These are phyloP conservation scores for Adineta ricciae DNA, from an alignment of 2,888 invertebrate species.

Conservation along the genomic window DNA sequence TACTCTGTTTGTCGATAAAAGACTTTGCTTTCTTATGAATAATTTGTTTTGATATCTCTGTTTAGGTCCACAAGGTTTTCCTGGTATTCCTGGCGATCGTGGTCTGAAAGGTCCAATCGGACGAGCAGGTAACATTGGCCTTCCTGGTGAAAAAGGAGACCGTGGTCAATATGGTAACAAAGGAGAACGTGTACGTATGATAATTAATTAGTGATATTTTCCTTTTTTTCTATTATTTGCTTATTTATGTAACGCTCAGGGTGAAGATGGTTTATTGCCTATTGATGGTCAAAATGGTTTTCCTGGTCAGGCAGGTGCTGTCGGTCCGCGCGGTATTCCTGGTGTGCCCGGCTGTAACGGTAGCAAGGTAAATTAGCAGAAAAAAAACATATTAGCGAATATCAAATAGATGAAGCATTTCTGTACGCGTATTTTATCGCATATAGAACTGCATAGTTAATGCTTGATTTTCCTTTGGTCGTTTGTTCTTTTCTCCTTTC, in stretches of 20 bases:
- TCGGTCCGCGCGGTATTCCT: slow-evolving; percentile 23
- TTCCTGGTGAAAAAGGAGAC: slow-evolving; percentile 21
- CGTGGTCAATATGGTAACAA: slow-evolving; percentile 29
- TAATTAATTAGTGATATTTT: neutral
- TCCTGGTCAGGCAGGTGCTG: slow-evolving; percentile 24
- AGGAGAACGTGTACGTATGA: slow-evolving; percentile 19
- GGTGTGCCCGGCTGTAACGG: slow-evolving; percentile 29
- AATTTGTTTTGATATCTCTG: neutral
- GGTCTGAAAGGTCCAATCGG: slow-evolving; percentile 28
- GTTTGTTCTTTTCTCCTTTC: too few relatives aligned
- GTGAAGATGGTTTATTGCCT: neutral
- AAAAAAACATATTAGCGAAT: neutral
- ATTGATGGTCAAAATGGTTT: slow-evolving; percentile 20
- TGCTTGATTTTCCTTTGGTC: neutral
- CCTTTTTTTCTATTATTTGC: too few relatives aligned
- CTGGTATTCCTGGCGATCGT: slow-evolving; percentile 31
- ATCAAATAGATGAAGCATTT: neutral
- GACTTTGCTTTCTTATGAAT: neutral
- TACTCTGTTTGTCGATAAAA: neutral
- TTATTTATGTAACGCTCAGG: too few relatives aligned
- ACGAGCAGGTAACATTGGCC: slow-evolving; percentile 33
- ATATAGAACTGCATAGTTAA: neutral
- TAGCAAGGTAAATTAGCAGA: slow-evolving; percentile 9
- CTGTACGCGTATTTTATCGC: neutral
- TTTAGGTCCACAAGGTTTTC: slow-evolving; percentile 27